Conservation (phyloP, 1,140 invertebrate genomes). For the Metopolophium dirhodum region DNA sequence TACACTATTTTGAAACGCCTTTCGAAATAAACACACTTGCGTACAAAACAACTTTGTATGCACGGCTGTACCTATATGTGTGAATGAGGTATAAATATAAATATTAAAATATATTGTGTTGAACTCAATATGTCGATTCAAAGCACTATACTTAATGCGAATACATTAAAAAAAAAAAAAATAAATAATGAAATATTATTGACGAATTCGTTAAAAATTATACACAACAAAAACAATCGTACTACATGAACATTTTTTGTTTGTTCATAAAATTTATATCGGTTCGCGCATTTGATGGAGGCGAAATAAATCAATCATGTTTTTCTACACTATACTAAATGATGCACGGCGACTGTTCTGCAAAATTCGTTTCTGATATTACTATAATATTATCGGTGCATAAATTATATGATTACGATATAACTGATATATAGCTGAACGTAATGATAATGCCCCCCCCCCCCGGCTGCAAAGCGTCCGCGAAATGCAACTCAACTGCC, state of each 20-base stretch:
- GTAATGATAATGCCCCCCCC: no score
- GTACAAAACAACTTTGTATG: neutral
- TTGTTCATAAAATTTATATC: neutral
- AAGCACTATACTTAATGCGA: neutral
- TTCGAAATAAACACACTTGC: neutral
- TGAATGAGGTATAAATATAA: neutral
- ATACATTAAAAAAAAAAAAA: neutral
- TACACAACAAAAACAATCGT: neutral
- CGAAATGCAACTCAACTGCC: no score
- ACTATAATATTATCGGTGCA: no score
- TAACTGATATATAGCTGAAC: no score
- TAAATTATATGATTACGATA: neutral
- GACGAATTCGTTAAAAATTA: neutral
- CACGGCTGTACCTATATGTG: neutral
- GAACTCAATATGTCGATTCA: neutral
- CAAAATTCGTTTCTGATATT: neutral
- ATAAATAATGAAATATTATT: neutral
- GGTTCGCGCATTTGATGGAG: neutral
- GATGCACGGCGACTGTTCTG: neutral
- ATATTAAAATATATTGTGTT: neutral
- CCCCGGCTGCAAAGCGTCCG: no score
- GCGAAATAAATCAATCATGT: neutral
- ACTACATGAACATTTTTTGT: neutral
- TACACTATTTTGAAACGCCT: neutral
- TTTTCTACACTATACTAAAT: neutral